Percentiles rank a stretch among this genome's conserved stretches.
phyloP scores from a whole-genome alignment of 2,888 invertebrate species.

The Pasiphila rectangulata region DNA sequence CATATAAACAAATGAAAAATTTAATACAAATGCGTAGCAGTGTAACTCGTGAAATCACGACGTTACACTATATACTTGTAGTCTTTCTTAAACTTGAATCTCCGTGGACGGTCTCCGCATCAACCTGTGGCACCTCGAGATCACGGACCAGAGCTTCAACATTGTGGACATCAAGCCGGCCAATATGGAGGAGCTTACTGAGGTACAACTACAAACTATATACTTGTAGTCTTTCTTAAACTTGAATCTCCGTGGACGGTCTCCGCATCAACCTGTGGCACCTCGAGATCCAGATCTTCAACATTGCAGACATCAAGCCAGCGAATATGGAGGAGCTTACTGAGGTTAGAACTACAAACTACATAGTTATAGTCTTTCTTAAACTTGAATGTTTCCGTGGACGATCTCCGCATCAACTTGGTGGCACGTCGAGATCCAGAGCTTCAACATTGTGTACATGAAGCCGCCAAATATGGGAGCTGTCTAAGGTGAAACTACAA shows the following conservation, averaged over 20 bases:
- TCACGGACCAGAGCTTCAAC: too few species aligned
- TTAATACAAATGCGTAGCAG: too few species aligned
- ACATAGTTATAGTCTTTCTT: neutral
- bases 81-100: too few species aligned
- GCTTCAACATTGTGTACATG: conserved; percentile 99
- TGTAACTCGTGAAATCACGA: too few species aligned
- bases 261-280: conserved; percentile 99
- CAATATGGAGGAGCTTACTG: too few species aligned
- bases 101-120: too few species aligned
- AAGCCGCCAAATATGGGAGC: conserved; percentile 99
- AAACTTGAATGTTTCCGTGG: too few species aligned
- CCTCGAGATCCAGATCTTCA: conserved; percentile 99
- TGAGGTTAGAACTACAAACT: conserved; percentile 82
- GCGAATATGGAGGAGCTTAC: conserved; percentile 99
- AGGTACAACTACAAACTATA: neutral
- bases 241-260: conserved; percentile 99
- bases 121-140: too few species aligned
- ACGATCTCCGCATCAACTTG: conserved; percentile 99
- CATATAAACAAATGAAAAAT: too few species aligned
- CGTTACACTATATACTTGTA: too few species aligned
- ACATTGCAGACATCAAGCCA: conserved; percentile 99
- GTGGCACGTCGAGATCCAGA: conserved; percentile 99
- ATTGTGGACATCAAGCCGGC: too few species aligned
- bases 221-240: neutral
- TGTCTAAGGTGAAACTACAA: conserved; percentile 89